Base-by-base conservation (phyloP, 2,797 vertebrate genomes). In the Neosilurus hyrtlii region DNA sequence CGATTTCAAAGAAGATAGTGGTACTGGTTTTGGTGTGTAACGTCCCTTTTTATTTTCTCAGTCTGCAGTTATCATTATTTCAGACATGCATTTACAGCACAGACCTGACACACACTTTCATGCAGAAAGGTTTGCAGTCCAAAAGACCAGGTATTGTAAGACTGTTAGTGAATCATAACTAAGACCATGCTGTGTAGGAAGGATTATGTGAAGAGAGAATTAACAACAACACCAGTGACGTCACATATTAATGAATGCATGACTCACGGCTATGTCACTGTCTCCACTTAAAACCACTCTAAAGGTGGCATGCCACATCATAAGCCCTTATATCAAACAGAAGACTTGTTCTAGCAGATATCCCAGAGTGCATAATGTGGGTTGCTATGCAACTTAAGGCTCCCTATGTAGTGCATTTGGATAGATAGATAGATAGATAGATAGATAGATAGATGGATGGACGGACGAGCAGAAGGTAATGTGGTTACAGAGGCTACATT, bases 291-390 rank as follows among this genome's bases (percentile, higher is more conserved):
- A 79, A 79, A 62, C 75, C 76, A 72, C 67, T 66, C 49, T 76
- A 71, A 84, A 77, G 72, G 74, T 75, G 71, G 79, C 79, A 54
- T 82, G 71, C 35, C 37, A 81, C 70, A 82, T 84, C 72, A 78
- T 12, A 75, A 63, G 81, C 67, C 12, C 71, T 84, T n/a, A 79
- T 76, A 54, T 66, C 78, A 83, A 68, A 72, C 65, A 20, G 67
- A 20, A 83, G 80, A 80, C 61, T 59, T 71, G 82, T 74, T 80
- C 56, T 54, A 35, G 79, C 49, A 76, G 43, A 80, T 82, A 72
- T n/a, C 62, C 35, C 51, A 54, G 35, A 37, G 66, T 22, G 16
- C 26, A 70, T 18, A 22, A 80, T 10, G 57, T 5, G 59, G 35
- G 82, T 83, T 84, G 80, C 80, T 84, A 81, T 63, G 82, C 63